phyloP scores from a whole-genome alignment of 2,797 vertebrate genomes.

The Anableps anableps region DNA sequence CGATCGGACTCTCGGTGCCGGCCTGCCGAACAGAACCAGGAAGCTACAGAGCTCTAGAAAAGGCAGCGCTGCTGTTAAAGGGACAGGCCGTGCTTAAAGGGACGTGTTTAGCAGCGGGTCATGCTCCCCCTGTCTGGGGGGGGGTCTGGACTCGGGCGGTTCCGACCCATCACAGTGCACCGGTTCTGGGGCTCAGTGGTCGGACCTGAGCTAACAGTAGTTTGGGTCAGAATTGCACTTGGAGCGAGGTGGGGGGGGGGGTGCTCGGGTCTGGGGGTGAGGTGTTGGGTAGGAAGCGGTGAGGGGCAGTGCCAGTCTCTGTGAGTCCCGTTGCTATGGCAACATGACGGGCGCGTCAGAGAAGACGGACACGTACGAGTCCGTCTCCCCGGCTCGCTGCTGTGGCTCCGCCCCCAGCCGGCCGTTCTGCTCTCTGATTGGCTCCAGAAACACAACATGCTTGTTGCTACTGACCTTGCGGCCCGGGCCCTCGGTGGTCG shows the following conservation, averaged over 20 bases:
- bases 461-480: slow-evolving; percentile 91
- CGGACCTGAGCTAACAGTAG: slow-evolving; percentile 37
- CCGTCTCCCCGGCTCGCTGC: slow-evolving; percentile 76
- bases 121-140: slow-evolving; percentile 52
- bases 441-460: slow-evolving; percentile 96
- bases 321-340: slow-evolving; percentile 73
- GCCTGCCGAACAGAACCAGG: slow-evolving; percentile 17
- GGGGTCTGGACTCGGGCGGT: slow-evolving; percentile 30
- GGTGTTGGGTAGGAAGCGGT: slow-evolving; percentile 2
- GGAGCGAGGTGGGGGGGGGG: background rate
- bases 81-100: slow-evolving; percentile 79
- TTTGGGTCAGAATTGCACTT: slow-evolving; percentile 51
- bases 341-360: slow-evolving; percentile 85
- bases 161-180: slow-evolving; percentile 59
- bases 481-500: slow-evolving; percentile 84
- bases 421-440: slow-evolving; percentile 88
- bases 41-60: slow-evolving; percentile 62
- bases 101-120: slow-evolving; percentile 28
- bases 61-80: slow-evolving; percentile 78
- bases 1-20: background rate
- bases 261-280: slow-evolving; percentile 44
- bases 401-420: slow-evolving; percentile 72
- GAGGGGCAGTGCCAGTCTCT: slow-evolving; percentile 22
- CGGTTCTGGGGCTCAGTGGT: slow-evolving; percentile 36
- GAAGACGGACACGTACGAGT: slow-evolving; percentile 86